Evolutionary conservation across 2,888 invertebrate species (phyloP).

Genomic region (Archips xylosteana): DNA sequence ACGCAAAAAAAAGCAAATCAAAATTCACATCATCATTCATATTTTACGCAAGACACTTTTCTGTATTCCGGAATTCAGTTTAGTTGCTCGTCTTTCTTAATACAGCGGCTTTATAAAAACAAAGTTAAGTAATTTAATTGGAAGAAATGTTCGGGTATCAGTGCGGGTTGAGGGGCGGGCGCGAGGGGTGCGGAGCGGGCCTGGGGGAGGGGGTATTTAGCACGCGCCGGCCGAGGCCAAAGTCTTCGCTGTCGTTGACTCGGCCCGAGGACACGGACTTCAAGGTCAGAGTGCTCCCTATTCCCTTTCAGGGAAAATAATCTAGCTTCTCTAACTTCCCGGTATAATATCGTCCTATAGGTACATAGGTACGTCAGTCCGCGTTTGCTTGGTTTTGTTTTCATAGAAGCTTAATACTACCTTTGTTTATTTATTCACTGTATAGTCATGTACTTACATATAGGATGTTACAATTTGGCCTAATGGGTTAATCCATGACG

Average conservation of each 20-base stretch:
- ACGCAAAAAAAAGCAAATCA: too few species aligned
- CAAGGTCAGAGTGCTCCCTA: slow-evolving; percentile 70
- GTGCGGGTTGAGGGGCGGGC: slow-evolving; percentile 46
- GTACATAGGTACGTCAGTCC: background rate
- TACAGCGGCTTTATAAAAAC: slow-evolving; percentile 39
- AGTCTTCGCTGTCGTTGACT: slow-evolving; percentile 78
- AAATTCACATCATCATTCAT: background rate
- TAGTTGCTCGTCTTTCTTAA: slow-evolving; percentile 20
- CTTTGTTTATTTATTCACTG: too few species aligned
- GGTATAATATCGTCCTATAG: background rate
- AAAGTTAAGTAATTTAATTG: slow-evolving; percentile 64
- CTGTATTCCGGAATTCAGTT: background rate
- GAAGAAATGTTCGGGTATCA: slow-evolving; percentile 57
- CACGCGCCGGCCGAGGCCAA: slow-evolving; percentile 62
- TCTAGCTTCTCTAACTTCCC: slow-evolving; percentile 29
- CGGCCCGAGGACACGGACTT: slow-evolving; percentile 72
- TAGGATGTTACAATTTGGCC: too few species aligned
- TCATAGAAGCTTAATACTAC: too few species aligned
- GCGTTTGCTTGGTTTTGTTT: background rate
- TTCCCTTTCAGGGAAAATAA: slow-evolving; percentile 38
- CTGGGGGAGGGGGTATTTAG: slow-evolving; percentile 54
- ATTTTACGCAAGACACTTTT: background rate
- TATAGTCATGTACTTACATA: too few species aligned
- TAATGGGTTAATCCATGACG: too few species aligned
- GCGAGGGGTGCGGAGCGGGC: slow-evolving; percentile 49